Conservation (phyloP, 35 echinoderm and acorn worm genomes). For the Lytechinus variegatus region DNA sequence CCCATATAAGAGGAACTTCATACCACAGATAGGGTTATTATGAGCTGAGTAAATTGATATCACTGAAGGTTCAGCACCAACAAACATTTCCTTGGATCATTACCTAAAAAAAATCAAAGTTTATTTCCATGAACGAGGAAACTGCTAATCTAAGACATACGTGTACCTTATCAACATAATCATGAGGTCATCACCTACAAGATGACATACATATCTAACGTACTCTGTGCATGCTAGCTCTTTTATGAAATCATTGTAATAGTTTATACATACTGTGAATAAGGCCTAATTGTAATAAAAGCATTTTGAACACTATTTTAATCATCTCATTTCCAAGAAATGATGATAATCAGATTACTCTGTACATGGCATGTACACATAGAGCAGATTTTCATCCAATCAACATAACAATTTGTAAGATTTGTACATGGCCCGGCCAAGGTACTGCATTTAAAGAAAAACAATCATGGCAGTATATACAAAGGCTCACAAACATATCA, state of each 20-base stretch:
- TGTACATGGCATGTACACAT: slow-evolving; percentile 1
- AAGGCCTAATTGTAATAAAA: slow-evolving; percentile 14
- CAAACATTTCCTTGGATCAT: background rate
- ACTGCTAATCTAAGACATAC: background rate
- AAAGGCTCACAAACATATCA: slow-evolving; percentile 39
- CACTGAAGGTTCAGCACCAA: slow-evolving; percentile 1
- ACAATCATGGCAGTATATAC: slow-evolving; percentile 52
- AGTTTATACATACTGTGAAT: slow-evolving; percentile 5
- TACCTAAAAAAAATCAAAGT: background rate
- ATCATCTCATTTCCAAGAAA: background rate
- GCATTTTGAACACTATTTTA: background rate
- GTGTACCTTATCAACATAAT: background rate
- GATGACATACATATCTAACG: background rate
- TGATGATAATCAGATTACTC: background rate
- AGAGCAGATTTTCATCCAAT: background rate
- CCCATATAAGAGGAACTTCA: background rate
- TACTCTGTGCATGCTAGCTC: background rate
- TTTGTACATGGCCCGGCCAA: slow-evolving; percentile 43
- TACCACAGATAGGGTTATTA: background rate
- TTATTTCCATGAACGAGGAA: background rate
- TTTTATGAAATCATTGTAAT: background rate
- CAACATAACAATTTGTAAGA: background rate
- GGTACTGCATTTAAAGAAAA: slow-evolving; percentile 46
- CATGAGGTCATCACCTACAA: background rate
- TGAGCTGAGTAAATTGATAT: background rate